Base-by-base conservation (phyloP, 2,113 vertebrate species). In the Cebus imitator region DNA sequence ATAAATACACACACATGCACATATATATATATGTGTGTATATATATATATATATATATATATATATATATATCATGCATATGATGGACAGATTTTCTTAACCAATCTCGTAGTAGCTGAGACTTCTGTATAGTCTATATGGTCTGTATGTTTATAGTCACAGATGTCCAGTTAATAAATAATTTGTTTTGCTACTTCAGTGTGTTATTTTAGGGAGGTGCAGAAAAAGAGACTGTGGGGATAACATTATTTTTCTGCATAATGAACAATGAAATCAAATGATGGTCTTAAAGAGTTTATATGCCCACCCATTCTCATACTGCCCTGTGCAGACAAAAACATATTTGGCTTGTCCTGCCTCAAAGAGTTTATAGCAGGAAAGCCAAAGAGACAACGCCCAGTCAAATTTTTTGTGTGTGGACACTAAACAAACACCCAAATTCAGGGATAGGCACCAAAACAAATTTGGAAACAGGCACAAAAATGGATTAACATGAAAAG, bases 101-200 rank as follows among this genome's bases (percentile, higher is more conserved):
- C 40, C n/a, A 61, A 18, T 10, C 52, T 43, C 52, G 3, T 80
- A 52, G 32, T 68, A 92, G 18, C 25, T n/a, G 70, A 64, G 14
- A 61, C 58, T 94, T 85, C 18, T 43, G 32, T 5, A 45, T 48
- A 30, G 75, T 76, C 25, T 75, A 8, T 25, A 8, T 30, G 8
- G 25, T 45, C 73, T 43, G 10, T 30, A 32, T 48, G 45, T 70
- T 72, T 88, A 48, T 40, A 94, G 37, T 85, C 7, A 18, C 48
- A 92, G 48, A 95, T 86, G 18, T 58, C 83, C 76, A 97, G 76
- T 90, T 80, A n/a, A 72, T 91, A 96, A 89, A 95, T 97, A 68
- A 96, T 45, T 86, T 94, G n/a, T 55, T 75, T 72, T 50, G 45
- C 48, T 95, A 16, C 50, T 97, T 66, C 66, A 66, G 8, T 82